A percentile compares a stretch with the other conserved stretches of the same genome.
Conservation (phyloP, 2,888 invertebrate genomes). For the Trilocha varians region DNA sequence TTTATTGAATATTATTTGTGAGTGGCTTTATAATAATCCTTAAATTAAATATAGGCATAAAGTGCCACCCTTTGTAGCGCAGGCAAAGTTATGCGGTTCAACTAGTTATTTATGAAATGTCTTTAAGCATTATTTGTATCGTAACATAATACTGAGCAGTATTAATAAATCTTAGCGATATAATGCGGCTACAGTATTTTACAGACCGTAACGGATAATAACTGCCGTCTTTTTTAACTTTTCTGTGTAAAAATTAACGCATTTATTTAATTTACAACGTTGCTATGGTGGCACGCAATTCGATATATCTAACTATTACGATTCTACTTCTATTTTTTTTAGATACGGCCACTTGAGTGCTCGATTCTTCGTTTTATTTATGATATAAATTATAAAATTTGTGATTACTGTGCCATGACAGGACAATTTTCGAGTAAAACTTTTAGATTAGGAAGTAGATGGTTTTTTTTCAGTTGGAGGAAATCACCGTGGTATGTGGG, state of each 20-base stretch:
- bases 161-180: slow-evolving; percentile 16
- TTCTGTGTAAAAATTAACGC: slow-evolving; percentile 10
- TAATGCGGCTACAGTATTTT: slow-evolving; percentile 13
- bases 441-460: no score
- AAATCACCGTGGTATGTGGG: no score
- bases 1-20: no score
- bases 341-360: no score
- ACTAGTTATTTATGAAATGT: not conserved
- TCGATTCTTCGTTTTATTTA: not conserved
- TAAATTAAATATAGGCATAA: no score
- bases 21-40: no score
- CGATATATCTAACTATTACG: not conserved
- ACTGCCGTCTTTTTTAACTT: slow-evolving; percentile 14
- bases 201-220: slow-evolving; percentile 18
- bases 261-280: not conserved
- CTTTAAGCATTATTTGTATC: not conserved
- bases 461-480: no score
- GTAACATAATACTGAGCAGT: slow-evolving; percentile 5
- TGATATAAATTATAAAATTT: no score
- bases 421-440: no score
- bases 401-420: no score
- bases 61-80: no score
- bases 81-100: no score
- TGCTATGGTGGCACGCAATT: not conserved
- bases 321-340: not conserved